Conservation (phyloP, 2,797 vertebrate species). For the Micropoecilia bifurca region DNA sequence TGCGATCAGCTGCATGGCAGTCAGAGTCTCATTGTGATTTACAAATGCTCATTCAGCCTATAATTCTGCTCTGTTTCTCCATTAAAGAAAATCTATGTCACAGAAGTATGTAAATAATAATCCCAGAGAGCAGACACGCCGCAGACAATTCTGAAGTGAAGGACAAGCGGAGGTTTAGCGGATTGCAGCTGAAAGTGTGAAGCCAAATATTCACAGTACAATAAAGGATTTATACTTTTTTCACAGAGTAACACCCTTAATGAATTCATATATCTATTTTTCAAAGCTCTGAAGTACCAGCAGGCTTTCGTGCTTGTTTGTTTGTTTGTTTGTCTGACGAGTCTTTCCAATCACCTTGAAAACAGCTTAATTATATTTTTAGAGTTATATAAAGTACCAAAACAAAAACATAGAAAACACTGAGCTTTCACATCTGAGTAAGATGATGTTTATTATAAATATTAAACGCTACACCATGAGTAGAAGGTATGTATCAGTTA, state of each 20-base stretch:
- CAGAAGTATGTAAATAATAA: conserved; percentile 44
- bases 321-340: neutral
- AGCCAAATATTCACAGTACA: conserved; percentile 13
- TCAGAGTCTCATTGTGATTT: conserved; percentile 27
- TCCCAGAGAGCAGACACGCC: conserved; percentile 8
- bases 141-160: conserved; percentile 31
- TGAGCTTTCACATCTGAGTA: neutral
- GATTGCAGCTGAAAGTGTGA: conserved; percentile 5
- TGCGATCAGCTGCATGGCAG: conserved; percentile 23
- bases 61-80: conserved; percentile 32
- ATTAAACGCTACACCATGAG: neutral
- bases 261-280: conserved; percentile 1
- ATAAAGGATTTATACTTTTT: conserved; percentile 18
- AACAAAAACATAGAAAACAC: neutral
- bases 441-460: neutral
- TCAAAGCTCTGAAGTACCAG: neutral
- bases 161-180: conserved; percentile 41
- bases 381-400: neutral
- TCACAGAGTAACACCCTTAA: conserved; percentile 5
- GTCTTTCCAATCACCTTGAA: conserved; percentile 2
- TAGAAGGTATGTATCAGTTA: neutral
- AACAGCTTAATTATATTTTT: neutral
- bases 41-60: conserved; percentile 36
- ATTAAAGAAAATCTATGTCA: conserved; percentile 39
- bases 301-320: neutral